Conservation (phyloP, 2,113 vertebrate genomes). For the Tragelaphus scriptus region DNA sequence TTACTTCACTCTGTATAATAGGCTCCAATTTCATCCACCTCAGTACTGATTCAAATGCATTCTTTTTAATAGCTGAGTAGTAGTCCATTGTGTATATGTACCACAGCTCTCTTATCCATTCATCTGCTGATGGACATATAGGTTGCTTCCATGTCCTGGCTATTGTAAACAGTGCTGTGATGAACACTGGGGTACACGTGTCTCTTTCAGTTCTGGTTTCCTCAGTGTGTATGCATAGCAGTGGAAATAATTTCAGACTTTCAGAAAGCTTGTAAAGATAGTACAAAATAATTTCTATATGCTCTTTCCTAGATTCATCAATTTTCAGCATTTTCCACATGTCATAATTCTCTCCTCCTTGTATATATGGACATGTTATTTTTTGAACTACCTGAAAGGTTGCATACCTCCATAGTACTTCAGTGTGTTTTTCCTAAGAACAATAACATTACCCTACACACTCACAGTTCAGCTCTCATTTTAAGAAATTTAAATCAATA, state of each 20-base stretch:
- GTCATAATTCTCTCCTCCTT: background rate
- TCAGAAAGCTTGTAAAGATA: background rate
- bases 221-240: background rate
- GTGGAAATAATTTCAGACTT: conserved; percentile 14
- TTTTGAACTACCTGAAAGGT: background rate
- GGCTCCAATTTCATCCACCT: background rate
- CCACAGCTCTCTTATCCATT: background rate
- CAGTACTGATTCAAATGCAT: background rate
- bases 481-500: background rate
- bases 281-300: background rate
- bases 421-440: background rate
- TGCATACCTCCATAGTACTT: background rate
- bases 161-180: background rate
- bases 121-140: background rate
- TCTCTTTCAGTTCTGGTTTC: background rate
- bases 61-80: background rate
- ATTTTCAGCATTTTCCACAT: background rate
- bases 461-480: background rate
- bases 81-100: background rate
- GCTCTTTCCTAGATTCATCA: background rate
- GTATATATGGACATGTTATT: background rate
- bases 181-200: background rate
- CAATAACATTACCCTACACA: background rate
- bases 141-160: background rate
- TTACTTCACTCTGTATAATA: background rate